Evolutionary conservation across 2,797 vertebrate species (phyloP).

Genomic region (Ciconia nigra): DNA sequence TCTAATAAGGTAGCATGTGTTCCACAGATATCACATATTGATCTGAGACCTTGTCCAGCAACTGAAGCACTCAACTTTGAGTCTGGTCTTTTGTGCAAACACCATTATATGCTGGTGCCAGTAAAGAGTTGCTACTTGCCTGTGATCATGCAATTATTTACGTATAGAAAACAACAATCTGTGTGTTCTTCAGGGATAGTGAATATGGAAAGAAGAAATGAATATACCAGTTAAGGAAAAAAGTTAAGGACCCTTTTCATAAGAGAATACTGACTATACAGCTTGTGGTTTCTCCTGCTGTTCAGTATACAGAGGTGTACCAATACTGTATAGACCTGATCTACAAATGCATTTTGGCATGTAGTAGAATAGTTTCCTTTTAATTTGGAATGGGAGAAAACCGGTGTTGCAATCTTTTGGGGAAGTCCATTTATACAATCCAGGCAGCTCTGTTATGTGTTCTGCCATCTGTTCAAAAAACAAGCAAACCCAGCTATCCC

Average conservation of each 20-base stretch:
- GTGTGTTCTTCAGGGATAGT: background rate
- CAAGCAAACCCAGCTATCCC: background rate
- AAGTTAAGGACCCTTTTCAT: background rate
- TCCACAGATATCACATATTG: background rate
- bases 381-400: background rate
- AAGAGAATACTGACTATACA: background rate
- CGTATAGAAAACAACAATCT: background rate
- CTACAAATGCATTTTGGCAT: background rate
- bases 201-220: background rate
- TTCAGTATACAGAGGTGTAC: background rate
- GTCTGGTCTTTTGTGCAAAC: background rate
- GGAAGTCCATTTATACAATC: background rate
- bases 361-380: background rate
- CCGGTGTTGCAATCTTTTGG: background rate
- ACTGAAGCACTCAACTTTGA: background rate
- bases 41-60: background rate
- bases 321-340: background rate
- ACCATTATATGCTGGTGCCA: background rate
- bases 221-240: background rate
- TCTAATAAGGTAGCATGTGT: background rate
- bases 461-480: background rate
- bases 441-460: background rate
- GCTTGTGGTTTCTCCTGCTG: background rate
- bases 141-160: background rate
- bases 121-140: background rate